Conservation (phyloP, 2,113 vertebrate species). For the Epinephelus lanceolatus region DNA sequence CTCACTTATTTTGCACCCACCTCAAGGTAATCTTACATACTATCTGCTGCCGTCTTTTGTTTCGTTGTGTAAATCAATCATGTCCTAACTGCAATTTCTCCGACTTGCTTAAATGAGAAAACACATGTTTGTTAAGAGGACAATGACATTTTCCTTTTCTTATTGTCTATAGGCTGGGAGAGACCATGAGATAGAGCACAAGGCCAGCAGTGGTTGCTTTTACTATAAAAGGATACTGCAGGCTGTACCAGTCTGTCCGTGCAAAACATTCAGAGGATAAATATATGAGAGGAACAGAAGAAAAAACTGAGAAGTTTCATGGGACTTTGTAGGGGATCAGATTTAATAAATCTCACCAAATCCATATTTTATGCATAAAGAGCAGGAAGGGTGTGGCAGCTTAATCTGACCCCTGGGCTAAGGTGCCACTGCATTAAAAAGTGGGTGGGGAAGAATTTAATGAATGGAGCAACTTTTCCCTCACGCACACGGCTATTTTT, state of each 20-base stretch:
- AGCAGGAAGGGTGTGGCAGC: conserved; percentile 40
- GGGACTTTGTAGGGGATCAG: conserved; percentile 51
- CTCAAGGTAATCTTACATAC: conserved; percentile 25
- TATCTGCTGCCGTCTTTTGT: conserved; percentile 48
- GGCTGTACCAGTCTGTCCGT: not conserved
- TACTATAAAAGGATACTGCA: not conserved
- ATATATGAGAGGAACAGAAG: conserved; percentile 36
- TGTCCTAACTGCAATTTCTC: conserved; percentile 14
- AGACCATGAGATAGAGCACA: not conserved
- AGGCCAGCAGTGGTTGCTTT: conserved; percentile 2
- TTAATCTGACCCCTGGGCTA: conserved; percentile 65
- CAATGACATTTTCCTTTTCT: not conserved
- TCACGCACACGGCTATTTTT: not conserved
- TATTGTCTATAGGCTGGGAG: not conserved
- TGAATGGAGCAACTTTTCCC: conserved; percentile 35
- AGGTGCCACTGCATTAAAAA: conserved; percentile 20
- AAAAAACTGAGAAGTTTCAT: conserved; percentile 43
- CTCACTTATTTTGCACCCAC: conserved; percentile 5
- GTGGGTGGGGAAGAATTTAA: conserved; percentile 35
- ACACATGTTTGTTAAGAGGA: conserved; percentile 8
- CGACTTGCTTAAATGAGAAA: conserved; percentile 22
- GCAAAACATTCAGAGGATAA: conserved; percentile 23
- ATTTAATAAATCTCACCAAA: conserved; percentile 69
- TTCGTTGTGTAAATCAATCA: conserved; percentile 49
- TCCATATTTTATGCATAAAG: conserved; percentile 53